These are phyloP conservation scores for Pristionchus japonicus DNA, from an alignment of 2,888 invertebrate genomes.

Conservation along the genomic window DNA sequence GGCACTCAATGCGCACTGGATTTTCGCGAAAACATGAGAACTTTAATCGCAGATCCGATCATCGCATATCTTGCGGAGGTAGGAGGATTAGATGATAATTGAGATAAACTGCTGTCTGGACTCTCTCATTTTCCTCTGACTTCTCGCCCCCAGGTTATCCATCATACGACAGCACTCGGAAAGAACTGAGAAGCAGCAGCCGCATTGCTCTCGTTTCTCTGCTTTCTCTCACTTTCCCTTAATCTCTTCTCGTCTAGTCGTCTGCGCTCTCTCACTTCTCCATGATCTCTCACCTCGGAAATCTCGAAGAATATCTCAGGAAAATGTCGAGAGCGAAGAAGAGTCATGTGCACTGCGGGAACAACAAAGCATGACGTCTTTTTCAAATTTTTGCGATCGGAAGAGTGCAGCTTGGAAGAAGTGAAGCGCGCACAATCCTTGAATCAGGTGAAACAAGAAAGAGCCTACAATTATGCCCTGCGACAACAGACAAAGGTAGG, in stretches of 20 bases:
- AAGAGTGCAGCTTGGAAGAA: background rate
- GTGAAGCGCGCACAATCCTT: background rate
- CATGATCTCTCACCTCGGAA: background rate
- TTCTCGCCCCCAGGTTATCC: background rate
- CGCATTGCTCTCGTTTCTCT: background rate
- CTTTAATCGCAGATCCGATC: background rate
- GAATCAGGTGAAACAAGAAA: background rate
- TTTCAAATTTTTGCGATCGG: background rate
- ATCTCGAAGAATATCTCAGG: background rate
- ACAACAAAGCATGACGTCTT: background rate
- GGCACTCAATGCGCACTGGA: background rate
- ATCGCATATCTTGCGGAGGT: background rate
- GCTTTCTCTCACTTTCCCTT: background rate
- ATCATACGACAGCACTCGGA: background rate
- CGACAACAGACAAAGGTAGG: too few species aligned
- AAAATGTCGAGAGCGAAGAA: background rate
- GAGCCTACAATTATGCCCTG: too few species aligned
- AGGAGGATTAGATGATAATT: background rate
- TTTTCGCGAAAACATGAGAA: background rate
- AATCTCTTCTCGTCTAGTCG: background rate
- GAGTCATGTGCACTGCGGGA: background rate
- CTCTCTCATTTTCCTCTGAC: background rate
- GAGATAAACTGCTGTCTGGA: background rate
- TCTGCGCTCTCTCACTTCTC: background rate
- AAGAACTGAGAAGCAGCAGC: conserved; percentile 33